Base-by-base conservation (phyloP, 2,797 vertebrate genomes). In the Tenualosa ilisha region DNA sequence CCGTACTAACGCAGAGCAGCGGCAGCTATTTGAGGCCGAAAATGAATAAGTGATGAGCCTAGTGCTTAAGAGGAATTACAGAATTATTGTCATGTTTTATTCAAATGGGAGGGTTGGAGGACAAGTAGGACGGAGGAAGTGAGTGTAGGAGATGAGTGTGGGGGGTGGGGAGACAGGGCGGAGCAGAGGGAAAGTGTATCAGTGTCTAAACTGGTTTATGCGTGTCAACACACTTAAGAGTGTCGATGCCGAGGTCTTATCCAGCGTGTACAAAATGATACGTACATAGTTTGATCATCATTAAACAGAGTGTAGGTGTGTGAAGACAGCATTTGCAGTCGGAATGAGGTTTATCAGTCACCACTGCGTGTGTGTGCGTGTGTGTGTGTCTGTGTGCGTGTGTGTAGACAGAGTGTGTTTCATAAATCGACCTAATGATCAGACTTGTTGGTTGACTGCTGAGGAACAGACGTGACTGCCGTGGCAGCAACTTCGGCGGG, bases 401-500 rank as follows among this genome's bases (percentile, higher is more conserved):
- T 17, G 68, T 75, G 31, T 75, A 40, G 68, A 12, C 5, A 37
- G 68, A 75, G 68, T 75, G 31, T 4, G 31, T 40, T 15, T 50
- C 51, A 54, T 54, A 24, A 54, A 82, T 82, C 81, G 51, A 31
- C 46, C 26, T 50, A 87, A 87, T 68, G 75, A 46, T 54, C 51
- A 15, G 22, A 31, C 84, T 63, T 63, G 50, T 24, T 51, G 88
- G 86, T 89, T 89, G 91, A 90, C 90, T 90, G 86, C 90, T 86
- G 86, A 43, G 85, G 89, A 89, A 88, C 88, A 92, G 43, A 53
- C 81, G 51, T 50, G 51, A 54, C 81, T 82, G 81, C 81, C 92
- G 93, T 91, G 91, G 89, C 91, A 90, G 91, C 89, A 89, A 91
- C 89, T 89, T 92, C 92, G 90, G 83, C 85, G 90, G 91, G 90